Percentiles rank a stretch among this genome's conserved stretches.
Evolutionary conservation across 2,113 vertebrate species (phyloP).

Genomic region (Melanerpes aurifrons): DNA sequence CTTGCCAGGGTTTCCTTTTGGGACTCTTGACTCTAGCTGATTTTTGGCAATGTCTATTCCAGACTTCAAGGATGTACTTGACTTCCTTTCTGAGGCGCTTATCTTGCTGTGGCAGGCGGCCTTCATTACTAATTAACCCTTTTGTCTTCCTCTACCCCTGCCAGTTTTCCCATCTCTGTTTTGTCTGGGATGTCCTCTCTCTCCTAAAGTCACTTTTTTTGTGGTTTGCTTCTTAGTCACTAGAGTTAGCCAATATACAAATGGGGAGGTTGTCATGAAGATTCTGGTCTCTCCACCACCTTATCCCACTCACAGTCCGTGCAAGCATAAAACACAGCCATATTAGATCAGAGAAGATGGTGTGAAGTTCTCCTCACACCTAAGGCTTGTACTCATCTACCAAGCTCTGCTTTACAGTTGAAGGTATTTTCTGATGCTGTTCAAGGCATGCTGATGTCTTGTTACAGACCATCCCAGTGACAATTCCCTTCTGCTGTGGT

Average conservation of each 20-base stretch:
- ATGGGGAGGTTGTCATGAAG: not conserved
- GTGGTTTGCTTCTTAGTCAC: not conserved
- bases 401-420: not conserved
- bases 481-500: not conserved
- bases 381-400: not conserved
- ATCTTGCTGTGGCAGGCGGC: not conserved
- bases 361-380: not conserved
- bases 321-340: not conserved
- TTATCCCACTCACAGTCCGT: not conserved
- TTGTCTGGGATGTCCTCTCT: not conserved
- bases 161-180: not conserved
- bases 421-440: not conserved
- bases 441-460: not conserved
- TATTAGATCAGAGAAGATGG: not conserved
- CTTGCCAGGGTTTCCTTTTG: not conserved
- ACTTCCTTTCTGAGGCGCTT: not conserved
- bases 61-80: not conserved
- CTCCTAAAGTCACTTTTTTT: not conserved
- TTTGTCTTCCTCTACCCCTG: not conserved
- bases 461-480: not conserved
- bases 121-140: not conserved
- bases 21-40: not conserved
- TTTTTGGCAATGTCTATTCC: not conserved
- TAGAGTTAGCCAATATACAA: not conserved
- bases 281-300: not conserved